phyloP scores from a whole-genome alignment of 2,797 vertebrate species.

The Masticophis lateralis region DNA sequence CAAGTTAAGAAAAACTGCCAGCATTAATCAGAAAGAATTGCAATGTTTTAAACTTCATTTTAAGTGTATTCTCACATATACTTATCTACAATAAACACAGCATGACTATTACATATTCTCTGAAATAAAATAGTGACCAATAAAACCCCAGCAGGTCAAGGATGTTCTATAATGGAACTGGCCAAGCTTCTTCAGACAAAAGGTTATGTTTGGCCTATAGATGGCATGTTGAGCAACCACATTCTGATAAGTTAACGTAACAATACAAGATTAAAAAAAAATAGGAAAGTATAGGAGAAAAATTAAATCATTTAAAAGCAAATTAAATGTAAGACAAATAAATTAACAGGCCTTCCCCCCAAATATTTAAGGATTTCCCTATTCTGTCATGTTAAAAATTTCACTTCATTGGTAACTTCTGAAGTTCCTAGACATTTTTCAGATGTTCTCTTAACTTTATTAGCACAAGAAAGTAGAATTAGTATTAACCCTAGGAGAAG shows the following conservation, averaged over 20 bases:
- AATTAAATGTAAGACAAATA: not conserved
- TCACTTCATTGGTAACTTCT: not conserved
- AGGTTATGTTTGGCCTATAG: not conserved
- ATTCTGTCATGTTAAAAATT: not conserved
- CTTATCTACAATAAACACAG: not conserved
- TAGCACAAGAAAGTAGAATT: conserved; percentile 27
- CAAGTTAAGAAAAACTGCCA: not conserved
- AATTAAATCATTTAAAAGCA: not conserved
- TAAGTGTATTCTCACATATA: not conserved
- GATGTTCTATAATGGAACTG: not conserved
- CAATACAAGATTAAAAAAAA: not conserved
- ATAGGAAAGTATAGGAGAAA: not conserved
- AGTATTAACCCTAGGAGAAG: not conserved
- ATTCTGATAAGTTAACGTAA: not conserved
- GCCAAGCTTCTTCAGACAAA: not conserved
- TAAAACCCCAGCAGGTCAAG: not conserved
- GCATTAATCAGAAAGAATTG: not conserved
- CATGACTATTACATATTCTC: not conserved
- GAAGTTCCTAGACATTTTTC: not conserved
- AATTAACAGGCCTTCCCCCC: not conserved
- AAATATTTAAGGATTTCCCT: not conserved
- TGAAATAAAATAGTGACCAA: not conserved
- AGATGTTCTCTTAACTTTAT: not conserved
- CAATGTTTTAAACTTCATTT: not conserved
- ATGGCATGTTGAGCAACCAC: not conserved